Percentiles rank a stretch among this genome's conserved stretches.
Conservation (phyloP, 2,113 vertebrate species). For the Megatriorchis doriae region DNA sequence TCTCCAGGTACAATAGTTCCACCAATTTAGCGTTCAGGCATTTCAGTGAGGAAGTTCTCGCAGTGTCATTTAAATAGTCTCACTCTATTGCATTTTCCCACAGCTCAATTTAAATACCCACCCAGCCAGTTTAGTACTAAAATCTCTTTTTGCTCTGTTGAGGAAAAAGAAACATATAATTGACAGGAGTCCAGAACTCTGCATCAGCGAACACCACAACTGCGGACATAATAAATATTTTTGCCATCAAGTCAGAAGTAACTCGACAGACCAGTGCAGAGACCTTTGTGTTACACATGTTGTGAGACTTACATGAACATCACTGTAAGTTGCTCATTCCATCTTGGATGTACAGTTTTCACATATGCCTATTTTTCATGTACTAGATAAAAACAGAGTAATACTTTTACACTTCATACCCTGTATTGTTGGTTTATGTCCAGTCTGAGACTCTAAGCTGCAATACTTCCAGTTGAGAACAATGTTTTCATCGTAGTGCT, state of each 20-base stretch:
- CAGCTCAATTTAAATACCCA: neutral
- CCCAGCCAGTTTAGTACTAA: neutral
- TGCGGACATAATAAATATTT: neutral
- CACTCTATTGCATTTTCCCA: slow-evolving; percentile 54
- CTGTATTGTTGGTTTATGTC: neutral
- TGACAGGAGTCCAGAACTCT: neutral
- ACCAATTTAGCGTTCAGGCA: neutral
- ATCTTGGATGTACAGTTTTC: neutral
- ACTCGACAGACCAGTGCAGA: neutral
- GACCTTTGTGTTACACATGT: neutral
- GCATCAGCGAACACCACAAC: neutral
- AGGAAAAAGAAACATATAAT: neutral
- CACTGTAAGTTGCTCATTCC: neutral
- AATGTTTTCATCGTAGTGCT: neutral
- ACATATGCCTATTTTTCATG: neutral
- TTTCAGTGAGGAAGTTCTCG: slow-evolving; percentile 46
- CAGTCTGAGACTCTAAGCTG: neutral
- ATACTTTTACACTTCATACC: neutral
- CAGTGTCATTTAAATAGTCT: slow-evolving; percentile 40
- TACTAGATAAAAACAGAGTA: neutral
- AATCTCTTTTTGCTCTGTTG: neutral
- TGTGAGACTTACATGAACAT: neutral
- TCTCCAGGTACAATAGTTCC: slow-evolving; percentile 8
- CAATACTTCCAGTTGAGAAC: neutral
- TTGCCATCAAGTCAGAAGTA: neutral